Base-by-base conservation (phyloP, 2,888 invertebrate genomes). In the Limulus polyphemus region DNA sequence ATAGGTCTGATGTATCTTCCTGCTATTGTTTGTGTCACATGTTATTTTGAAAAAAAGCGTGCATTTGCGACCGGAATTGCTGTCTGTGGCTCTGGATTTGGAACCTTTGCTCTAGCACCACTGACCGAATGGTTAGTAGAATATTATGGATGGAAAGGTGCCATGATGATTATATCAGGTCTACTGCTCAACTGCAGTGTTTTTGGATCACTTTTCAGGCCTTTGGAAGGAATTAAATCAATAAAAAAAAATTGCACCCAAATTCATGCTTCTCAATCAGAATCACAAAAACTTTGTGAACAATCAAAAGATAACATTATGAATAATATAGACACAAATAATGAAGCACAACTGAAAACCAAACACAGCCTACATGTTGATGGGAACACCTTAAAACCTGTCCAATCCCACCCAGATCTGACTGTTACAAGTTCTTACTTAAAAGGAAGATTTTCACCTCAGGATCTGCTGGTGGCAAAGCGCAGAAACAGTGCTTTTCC, bases 1-100 rank as follows among this genome's bases (percentile, higher is more conserved):
- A 91, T 98, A 72, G 98, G 98, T 0, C 82, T 99, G 68, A 97
- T 99, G 75, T 99, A 98, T 76, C 81, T 99, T 63, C 98, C 99
- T 0, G 97, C 98, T 61, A 97, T 99, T 70, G 95, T 98, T 61
- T 91, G 91, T 75, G 98, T 99, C 49, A 94, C 95, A 2, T 90
- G 89, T 71, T 99, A 98, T 81, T 99, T 99, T 75, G 97, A 99
- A 75, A 87, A 89, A 71, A 86, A 85, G 71, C 83, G 98, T 61
- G 91, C 97, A 50, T 82, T 98, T 71, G 98, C 99, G 10, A 99
- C 97, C 0, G 98, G 94, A 16, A 87, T 94, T 65, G 93, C 93
- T 0, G 94, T 93, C 11, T 93, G 93, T 74, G 98, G 98, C 4
- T 94, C 97, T 0, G 98, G 98, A 11, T 83, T 98, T 57, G 98